Evolutionary conservation across 2,113 vertebrate genomes (phyloP).

Genomic region (Strigops habroptila): DNA sequence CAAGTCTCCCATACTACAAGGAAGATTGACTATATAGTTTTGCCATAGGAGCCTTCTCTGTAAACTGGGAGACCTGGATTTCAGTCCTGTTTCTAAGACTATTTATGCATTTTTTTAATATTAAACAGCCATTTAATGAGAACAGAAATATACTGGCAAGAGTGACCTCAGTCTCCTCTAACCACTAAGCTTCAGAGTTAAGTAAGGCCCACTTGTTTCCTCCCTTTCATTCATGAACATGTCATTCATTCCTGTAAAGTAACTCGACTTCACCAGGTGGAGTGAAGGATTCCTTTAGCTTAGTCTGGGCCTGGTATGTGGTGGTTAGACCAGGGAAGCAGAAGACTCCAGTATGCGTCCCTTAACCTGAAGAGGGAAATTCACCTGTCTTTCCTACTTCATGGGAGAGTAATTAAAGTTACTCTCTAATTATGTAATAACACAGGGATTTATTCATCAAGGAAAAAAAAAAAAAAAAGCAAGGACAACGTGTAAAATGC

Average conservation of each 20-base stretch:
- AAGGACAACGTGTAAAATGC: neutral
- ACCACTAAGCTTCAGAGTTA: neutral
- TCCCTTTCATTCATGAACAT: neutral
- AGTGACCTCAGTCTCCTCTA: neutral
- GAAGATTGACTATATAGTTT: neutral
- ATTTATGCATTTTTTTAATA: neutral
- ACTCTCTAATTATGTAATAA: neutral
- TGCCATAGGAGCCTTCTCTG: neutral
- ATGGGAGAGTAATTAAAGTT: neutral
- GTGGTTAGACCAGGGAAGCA: neutral
- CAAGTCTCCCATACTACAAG: neutral
- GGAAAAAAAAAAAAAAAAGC: neutral
- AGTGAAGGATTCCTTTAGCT: rapidly evolving
- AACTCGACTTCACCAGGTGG: neutral
- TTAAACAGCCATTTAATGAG: neutral
- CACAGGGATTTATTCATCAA: neutral
- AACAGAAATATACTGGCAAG: neutral
- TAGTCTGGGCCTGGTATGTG: neutral
- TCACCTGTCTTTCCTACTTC: neutral
- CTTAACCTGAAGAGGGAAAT: neutral
- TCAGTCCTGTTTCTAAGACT: neutral
- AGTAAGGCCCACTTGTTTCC: neutral
- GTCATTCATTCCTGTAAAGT: neutral
- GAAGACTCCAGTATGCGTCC: neutral
- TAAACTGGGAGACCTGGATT: neutral